Evolutionary conservation across 2,888 invertebrate genomes (phyloP), one percentile per base, ranked within the genome.

Genomic region (Timema cristinae): DNA sequence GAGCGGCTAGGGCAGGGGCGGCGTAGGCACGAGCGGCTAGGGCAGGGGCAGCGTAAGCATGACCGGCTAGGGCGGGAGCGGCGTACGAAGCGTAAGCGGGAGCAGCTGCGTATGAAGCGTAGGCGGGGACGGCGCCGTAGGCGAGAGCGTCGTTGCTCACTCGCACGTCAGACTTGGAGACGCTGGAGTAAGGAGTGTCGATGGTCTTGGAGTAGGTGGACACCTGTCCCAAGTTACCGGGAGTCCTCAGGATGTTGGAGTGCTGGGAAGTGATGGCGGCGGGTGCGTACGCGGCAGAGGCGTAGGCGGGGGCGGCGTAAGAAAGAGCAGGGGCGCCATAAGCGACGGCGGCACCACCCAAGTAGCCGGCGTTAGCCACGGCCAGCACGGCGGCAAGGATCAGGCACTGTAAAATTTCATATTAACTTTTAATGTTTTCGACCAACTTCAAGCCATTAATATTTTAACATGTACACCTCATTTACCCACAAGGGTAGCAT

Each of bases 151-250:
- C 76, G 71, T 76, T 76, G 72, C 75, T 76, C 47, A 90, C 88
- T 15, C 90, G 87, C 50, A 90, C 86, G 78, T 90, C 90, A 48
- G 89, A 83, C 79, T 90, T 90, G 78, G 89, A 87, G 61, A 89
- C 89, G 79, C 89, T 90, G 68, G 90, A 90, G 84, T 86, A 91
- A 9, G 91, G 90, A 5, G 91, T 91, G 81, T 89, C 89, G 77
- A 91, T 86, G 74, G 89, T 86, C 80, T 90, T 91, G 16, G 87
- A 85, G 82, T 88, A 89, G 67, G 90, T 89, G 15, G 91, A 89
- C 72, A 89, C 85, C 75, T 82, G 81, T 75, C 90, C 90, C 75
- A 91, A 83, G 80, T 91, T 91, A 76, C 89, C 91, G 73, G 85
- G 88, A 68, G 86, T 85, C 75, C 89, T 84, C 76, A 87, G 80